Conservation (phyloP, 2,888 invertebrate species). For the Nematopogon swammerdamellus region DNA sequence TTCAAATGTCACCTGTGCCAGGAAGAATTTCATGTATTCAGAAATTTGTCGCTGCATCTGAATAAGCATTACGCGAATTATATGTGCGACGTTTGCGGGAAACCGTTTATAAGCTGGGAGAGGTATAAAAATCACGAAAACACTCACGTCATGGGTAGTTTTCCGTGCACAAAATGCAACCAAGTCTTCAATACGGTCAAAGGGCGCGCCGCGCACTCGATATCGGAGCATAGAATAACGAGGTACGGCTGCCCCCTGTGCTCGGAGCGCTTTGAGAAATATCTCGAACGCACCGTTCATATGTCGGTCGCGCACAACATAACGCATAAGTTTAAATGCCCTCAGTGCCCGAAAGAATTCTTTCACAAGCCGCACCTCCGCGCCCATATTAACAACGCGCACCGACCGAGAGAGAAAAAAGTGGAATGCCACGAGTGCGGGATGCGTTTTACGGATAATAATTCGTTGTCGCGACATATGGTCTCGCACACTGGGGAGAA, state of each 20-base stretch:
- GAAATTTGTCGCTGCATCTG: conserved; percentile 38
- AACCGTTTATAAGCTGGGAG: conserved; percentile 45
- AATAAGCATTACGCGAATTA: conserved; percentile 49
- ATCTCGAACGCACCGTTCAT: conserved; percentile 39
- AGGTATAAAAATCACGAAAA: conserved; percentile 45
- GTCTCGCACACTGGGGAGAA: conserved; percentile 36
- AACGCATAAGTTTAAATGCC: conserved; percentile 36
- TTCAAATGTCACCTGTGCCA: conserved; percentile 34
- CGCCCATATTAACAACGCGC: conserved; percentile 40
- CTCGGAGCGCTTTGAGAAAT: conserved; percentile 39
- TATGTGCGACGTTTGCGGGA: conserved; percentile 48
- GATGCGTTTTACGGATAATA: conserved; percentile 46
- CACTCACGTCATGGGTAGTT: conserved; percentile 40
- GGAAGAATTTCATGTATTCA: conserved; percentile 34
- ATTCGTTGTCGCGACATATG: conserved; percentile 45
- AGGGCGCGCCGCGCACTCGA: conserved; percentile 35
- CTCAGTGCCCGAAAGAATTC: conserved; percentile 29
- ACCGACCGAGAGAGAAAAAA: conserved; percentile 41
- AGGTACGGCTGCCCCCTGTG: conserved; percentile 38
- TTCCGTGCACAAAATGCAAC: conserved; percentile 31
- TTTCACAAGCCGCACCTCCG: conserved; percentile 42
- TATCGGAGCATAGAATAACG: conserved; percentile 34
- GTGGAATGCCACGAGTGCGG: conserved; percentile 34
- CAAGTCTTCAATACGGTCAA: conserved; percentile 35
- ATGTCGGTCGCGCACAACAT: conserved; percentile 40